Evolutionary conservation across 2,797 vertebrate genomes (phyloP).

Genomic region (Megalops cyprinoides): DNA sequence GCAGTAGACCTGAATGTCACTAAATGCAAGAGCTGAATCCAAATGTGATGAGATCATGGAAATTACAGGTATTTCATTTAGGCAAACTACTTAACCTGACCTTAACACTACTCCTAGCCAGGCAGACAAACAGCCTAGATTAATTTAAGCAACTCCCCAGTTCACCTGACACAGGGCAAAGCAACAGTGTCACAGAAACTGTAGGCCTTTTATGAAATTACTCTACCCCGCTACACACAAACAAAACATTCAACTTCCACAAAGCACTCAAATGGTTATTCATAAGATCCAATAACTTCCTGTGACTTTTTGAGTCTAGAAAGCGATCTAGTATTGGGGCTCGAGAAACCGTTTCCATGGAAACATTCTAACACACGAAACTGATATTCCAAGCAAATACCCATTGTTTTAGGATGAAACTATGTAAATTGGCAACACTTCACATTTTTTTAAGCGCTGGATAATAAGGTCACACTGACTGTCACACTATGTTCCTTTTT

Average conservation of each 20-base stretch:
- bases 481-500: not conserved
- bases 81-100: slow-evolving; percentile 23
- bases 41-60: not conserved
- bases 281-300: not conserved
- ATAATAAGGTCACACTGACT: not conserved
- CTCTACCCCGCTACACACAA: not conserved
- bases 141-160: not conserved
- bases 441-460: too few species aligned
- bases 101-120: slow-evolving; percentile 37
- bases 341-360: not conserved
- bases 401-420: too few species aligned
- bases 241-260: not conserved
- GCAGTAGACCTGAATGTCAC: not conserved
- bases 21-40: not conserved
- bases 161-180: not conserved
- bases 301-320: not conserved
- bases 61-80: slow-evolving; percentile 27
- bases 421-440: too few species aligned
- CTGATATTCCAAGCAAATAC: not conserved
- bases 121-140: not conserved
- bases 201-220: not conserved
- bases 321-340: too few species aligned
- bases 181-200: not conserved
- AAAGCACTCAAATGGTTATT: not conserved
- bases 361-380: not conserved